Evolutionary conservation across 1,140 invertebrate species (phyloP).

Genomic region (Aphaenogaster ashmeadi): DNA sequence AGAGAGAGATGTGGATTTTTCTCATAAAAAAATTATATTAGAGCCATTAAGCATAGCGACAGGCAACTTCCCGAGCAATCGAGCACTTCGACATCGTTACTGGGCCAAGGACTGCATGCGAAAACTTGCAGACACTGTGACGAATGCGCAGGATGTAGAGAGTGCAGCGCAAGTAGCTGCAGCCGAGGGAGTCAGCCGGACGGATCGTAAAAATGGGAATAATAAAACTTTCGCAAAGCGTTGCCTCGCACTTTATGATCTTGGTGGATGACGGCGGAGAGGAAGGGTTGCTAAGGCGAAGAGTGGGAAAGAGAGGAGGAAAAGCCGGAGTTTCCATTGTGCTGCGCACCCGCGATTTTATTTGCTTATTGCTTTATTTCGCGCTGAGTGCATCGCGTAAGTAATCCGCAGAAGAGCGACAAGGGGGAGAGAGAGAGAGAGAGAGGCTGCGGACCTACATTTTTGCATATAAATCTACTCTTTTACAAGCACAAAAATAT

Average conservation of each 20-base stretch:
- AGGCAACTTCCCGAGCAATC: constrained; percentile 32
- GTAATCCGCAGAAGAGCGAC: constrained; percentile 32
- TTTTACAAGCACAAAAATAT: constrained; percentile 59
- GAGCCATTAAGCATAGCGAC: constrained; percentile 1
- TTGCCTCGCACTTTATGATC: constrained; percentile 79
- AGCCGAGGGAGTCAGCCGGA: constrained; percentile 44
- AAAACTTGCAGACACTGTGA: constrained; percentile 40
- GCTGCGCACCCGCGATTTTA: constrained; percentile 78
- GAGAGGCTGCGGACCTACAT: constrained; percentile 1
- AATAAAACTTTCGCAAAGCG: constrained; percentile 83
- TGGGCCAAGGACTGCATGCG: constrained; percentile 54
- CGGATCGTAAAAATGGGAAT: constrained; percentile 65
- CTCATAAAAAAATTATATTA: constrained; percentile 18
- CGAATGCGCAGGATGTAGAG: constrained; percentile 37
- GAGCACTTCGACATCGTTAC: constrained; percentile 32
- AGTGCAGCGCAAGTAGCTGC: background rate
- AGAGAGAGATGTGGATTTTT: background rate
- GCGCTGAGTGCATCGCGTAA: constrained; percentile 60
- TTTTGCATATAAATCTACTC: constrained; percentile 62
- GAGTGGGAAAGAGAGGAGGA: constrained; percentile 8
- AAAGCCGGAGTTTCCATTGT: constrained; percentile 74
- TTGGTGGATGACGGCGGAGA: constrained; percentile 69
- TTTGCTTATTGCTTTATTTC: constrained; percentile 84
- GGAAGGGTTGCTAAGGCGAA: constrained; percentile 21
- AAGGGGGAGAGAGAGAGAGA: background rate